Conservation (phyloP, 1,140 invertebrate genomes). For the Drosophila neocordata region DNA sequence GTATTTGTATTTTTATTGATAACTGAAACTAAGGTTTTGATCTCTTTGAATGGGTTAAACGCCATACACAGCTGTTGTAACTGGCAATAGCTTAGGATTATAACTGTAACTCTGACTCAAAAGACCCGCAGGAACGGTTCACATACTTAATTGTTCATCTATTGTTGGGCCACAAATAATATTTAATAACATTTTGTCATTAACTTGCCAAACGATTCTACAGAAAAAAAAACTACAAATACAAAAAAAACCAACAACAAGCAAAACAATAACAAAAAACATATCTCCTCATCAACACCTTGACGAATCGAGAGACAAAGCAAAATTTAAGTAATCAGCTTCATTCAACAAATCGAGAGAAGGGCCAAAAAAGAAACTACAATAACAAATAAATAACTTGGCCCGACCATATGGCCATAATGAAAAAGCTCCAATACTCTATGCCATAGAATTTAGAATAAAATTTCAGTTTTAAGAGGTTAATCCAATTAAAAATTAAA, state of each 20-base stretch:
- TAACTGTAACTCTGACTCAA: conserved; percentile 55
- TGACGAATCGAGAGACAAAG: conserved; percentile 77
- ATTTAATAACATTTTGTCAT: conserved; percentile 77
- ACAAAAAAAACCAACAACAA: conserved; percentile 1
- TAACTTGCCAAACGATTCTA: conserved; percentile 43
- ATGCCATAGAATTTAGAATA: background rate
- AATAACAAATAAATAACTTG: conserved; percentile 42
- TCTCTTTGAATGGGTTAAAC: conserved; percentile 72
- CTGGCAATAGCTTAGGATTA: conserved; percentile 77
- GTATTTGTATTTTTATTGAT: conserved; percentile 54
- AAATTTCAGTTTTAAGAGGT: background rate
- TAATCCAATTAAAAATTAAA: background rate
- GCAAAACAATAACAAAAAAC: background rate
- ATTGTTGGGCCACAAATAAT: conserved; percentile 67
- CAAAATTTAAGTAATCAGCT: conserved; percentile 81
- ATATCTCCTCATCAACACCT: conserved; percentile 62
- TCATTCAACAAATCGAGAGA: conserved; percentile 68
- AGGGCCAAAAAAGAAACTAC: conserved; percentile 57
- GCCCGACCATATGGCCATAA: conserved; percentile 1
- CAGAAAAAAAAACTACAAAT: background rate
- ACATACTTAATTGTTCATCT: conserved; percentile 65
- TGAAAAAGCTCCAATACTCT: background rate
- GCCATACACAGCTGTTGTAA: conserved; percentile 64
- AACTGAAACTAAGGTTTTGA: conserved; percentile 55
- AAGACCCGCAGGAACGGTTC: conserved; percentile 40